These are phyloP conservation scores for Philonicus albiceps DNA, from an alignment of 2,888 invertebrate species.

Conservation along the genomic window DNA sequence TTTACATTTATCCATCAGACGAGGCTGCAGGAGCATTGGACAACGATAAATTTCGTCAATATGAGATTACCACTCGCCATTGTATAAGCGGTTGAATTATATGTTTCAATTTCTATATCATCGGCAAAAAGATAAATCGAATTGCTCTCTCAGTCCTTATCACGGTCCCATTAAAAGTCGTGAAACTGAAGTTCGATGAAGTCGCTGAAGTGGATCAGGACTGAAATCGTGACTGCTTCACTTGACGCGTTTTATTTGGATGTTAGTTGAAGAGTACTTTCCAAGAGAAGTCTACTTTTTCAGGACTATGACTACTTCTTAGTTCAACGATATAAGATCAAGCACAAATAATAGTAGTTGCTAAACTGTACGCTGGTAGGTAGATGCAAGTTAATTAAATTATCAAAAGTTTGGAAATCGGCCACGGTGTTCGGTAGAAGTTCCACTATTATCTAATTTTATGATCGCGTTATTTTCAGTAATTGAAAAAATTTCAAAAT, in stretches of 20 bases:
- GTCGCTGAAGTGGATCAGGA: not conserved
- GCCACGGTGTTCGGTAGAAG: too few species aligned
- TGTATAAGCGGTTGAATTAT: conserved; percentile 15
- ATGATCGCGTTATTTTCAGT: too few species aligned
- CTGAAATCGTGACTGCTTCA: not conserved
- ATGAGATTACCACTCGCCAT: conserved; percentile 16
- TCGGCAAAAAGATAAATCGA: not conserved
- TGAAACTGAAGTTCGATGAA: not conserved
- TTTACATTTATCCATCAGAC: not conserved
- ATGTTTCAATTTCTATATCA: not conserved
- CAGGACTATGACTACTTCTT: not conserved
- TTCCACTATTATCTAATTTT: too few species aligned
- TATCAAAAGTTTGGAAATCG: not conserved
- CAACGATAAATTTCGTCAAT: conserved; percentile 26
- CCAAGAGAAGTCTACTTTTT: not conserved
- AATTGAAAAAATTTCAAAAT: too few species aligned
- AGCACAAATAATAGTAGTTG: too few species aligned
- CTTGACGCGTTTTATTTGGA: not conserved
- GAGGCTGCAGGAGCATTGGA: not conserved
- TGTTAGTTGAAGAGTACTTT: not conserved
- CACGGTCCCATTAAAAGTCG: not conserved
- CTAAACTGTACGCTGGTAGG: too few species aligned
- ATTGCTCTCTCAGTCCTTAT: conserved; percentile 5
- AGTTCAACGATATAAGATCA: not conserved
- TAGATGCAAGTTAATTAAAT: not conserved